phyloP scores from a whole-genome alignment of 2,888 invertebrate species.

The Eupithecia centaureata region DNA sequence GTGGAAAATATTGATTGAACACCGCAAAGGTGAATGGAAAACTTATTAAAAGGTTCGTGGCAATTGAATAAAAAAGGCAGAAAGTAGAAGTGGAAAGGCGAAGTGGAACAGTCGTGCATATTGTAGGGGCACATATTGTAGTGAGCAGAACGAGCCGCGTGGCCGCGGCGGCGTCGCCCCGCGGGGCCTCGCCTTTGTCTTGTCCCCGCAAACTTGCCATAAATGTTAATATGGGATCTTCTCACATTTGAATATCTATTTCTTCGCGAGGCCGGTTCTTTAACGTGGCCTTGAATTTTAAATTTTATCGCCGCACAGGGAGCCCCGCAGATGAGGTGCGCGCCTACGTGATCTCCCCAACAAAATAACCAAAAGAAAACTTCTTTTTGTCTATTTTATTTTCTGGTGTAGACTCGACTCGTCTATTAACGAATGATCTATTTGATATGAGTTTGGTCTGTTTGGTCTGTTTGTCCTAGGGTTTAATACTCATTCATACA shows the following conservation, averaged over 20 bases:
- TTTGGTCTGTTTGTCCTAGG: neutral
- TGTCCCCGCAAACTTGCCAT: conserved; percentile 83
- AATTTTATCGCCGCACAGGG: conserved; percentile 82
- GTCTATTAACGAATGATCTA: conserved; percentile 2
- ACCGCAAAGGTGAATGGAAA: conserved; percentile 10
- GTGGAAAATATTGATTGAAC: conserved; percentile 59
- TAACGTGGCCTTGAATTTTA: conserved; percentile 85
- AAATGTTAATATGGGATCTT: conserved; percentile 84
- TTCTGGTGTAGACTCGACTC: conserved; percentile 56
- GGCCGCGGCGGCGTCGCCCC: conserved; percentile 46
- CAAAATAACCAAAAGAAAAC: conserved; percentile 72
- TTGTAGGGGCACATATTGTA: conserved; percentile 56
- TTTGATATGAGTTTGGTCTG: neutral
- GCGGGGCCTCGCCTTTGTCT: conserved; percentile 74
- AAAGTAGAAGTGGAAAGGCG: conserved; percentile 31
- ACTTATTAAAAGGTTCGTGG: conserved; percentile 11
- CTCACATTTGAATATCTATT: conserved; percentile 84
- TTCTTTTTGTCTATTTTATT: conserved; percentile 70
- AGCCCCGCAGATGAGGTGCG: conserved; percentile 80
- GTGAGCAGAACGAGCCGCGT: conserved; percentile 38
- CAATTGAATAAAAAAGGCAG: conserved; percentile 28
- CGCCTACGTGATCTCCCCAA: conserved; percentile 80
- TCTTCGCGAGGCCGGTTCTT: conserved; percentile 84
- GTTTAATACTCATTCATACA: neutral
- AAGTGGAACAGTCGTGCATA: conserved; percentile 53